These are phyloP conservation scores for Betta splendens DNA, from an alignment of 2,797 vertebrate species.

Conservation along the genomic window DNA sequence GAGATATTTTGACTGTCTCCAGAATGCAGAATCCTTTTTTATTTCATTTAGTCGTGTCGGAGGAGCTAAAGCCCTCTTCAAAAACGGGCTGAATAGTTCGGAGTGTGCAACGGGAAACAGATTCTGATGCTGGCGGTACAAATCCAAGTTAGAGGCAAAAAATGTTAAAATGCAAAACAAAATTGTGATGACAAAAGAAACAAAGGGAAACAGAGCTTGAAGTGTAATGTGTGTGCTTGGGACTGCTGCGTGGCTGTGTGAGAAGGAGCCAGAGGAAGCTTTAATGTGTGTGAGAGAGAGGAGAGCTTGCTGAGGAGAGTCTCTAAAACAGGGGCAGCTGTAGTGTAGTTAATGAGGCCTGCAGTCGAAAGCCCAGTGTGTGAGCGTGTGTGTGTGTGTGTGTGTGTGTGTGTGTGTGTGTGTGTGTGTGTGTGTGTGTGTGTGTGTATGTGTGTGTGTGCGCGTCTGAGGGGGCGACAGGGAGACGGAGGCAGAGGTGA, in stretches of 20 bases:
- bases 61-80: background rate
- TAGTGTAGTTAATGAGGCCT: conserved; percentile 82
- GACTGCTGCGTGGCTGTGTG: conserved; percentile 20
- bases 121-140: background rate
- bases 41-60: conserved; percentile 1
- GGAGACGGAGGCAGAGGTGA: conserved; percentile 66
- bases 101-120: conserved; percentile 3
- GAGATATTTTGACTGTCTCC: background rate
- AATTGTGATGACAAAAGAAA: conserved; percentile 1
- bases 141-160: background rate
- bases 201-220: conserved; percentile 44
- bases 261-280: conserved; percentile 31
- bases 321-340: conserved; percentile 77
- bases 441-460: conserved; percentile 11
- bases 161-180: background rate
- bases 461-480: conserved; percentile 24
- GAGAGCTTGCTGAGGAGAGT: conserved; percentile 62
- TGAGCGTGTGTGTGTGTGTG: conserved; percentile 32
- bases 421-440: conserved; percentile 16
- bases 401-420: conserved; percentile 11
- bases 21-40: background rate
- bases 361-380: conserved; percentile 75
- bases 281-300: conserved; percentile 31
- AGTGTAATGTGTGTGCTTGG: conserved; percentile 47
- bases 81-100: conserved; percentile 3